Percentiles rank a stretch among this genome's conserved stretches.
Conservation (phyloP, 2,797 vertebrate genomes). For the Cuniculus paca region DNA sequence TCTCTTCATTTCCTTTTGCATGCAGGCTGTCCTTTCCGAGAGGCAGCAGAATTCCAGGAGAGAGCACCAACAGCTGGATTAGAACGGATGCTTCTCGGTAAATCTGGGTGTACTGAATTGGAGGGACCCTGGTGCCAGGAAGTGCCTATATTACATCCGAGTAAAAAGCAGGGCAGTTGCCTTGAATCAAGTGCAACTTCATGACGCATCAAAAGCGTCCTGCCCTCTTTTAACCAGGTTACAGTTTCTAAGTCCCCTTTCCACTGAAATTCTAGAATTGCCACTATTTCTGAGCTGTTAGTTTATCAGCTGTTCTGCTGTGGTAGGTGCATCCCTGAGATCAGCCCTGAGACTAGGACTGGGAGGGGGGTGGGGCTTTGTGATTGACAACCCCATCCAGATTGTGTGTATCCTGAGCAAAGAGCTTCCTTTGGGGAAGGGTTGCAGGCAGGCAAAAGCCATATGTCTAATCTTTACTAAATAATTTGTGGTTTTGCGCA, state of each 20-base stretch:
- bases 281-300: neutral
- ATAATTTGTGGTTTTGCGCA: neutral
- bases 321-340: neutral
- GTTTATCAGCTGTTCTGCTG: neutral
- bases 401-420: neutral
- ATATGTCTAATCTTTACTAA: neutral
- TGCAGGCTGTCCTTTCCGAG: neutral
- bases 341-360: neutral
- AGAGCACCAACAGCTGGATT: neutral
- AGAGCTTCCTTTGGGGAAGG: neutral
- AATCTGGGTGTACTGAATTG: neutral
- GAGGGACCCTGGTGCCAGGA: neutral
- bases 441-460: neutral
- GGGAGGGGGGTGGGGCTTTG: neutral
- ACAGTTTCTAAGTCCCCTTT: neutral
- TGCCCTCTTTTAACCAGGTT: neutral
- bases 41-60: neutral
- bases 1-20: neutral
- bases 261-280: neutral
- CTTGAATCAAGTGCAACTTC: neutral
- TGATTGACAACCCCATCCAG: neutral
- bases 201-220: neutral
- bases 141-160: neutral
- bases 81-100: neutral
- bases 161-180: neutral